phyloP scores from a whole-genome alignment of 2,888 invertebrate species.

The Drosophila nr. perissopoda region DNA sequence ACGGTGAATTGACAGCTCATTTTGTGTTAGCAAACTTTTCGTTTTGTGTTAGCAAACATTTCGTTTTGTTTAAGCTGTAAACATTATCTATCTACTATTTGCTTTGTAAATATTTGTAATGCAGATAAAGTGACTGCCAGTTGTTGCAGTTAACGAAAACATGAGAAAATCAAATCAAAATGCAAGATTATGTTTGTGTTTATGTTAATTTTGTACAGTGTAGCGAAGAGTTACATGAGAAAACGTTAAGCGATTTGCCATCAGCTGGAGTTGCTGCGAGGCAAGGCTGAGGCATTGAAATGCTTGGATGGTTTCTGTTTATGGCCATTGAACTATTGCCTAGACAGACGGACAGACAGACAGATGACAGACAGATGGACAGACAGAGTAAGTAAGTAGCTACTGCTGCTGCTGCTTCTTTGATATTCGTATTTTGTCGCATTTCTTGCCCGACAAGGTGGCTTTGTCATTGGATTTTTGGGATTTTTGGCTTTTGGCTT shows the following conservation, averaged over 20 bases:
- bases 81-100: not conserved
- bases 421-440: conserved; percentile 31
- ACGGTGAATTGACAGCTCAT: not conserved
- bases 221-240: not conserved
- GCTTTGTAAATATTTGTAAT: conserved; percentile 2
- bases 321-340: conserved; percentile 58
- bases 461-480: conserved; percentile 23
- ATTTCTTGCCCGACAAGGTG: conserved; percentile 54
- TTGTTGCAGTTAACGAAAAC: not conserved
- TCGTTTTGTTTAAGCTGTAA: not conserved
- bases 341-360: not conserved
- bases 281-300: conserved; percentile 37
- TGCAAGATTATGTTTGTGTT: not conserved
- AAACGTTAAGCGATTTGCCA: conserved; percentile 17
- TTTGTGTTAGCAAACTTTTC: not conserved
- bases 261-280: conserved; percentile 6
- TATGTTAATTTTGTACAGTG: conserved; percentile 11
- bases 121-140: not conserved
- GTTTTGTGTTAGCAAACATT: not conserved
- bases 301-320: conserved; percentile 58
- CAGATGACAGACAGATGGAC: not conserved
- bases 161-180: conserved; percentile 2
- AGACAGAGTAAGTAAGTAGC: not conserved
- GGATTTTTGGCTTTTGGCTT: not conserved
- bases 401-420: conserved; percentile 18